These are phyloP conservation scores for Stictocephala bisonia DNA, from an alignment of 2,888 invertebrate species.

Conservation along the genomic window DNA sequence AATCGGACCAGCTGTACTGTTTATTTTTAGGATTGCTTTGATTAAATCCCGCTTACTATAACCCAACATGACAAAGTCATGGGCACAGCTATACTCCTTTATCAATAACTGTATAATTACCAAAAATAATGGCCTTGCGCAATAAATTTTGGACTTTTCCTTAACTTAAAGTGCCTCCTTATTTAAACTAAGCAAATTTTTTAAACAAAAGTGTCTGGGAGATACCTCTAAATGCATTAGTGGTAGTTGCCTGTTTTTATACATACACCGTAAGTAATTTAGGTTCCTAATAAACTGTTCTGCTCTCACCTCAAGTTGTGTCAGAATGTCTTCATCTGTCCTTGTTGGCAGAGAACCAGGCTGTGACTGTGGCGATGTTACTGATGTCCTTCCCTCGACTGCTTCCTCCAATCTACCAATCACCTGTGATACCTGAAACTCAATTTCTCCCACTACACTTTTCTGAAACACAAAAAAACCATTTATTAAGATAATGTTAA, in stretches of 20 bases:
- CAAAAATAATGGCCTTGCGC: too few species aligned
- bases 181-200: background rate
- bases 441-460: conserved; percentile 65
- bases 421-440: conserved; percentile 79
- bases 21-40: too few species aligned
- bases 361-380: conserved; percentile 13
- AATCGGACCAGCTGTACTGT: too few species aligned
- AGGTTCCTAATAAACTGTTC: background rate
- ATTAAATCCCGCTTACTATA: too few species aligned
- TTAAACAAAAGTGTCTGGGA: too few species aligned
- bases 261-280: too few species aligned
- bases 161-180: background rate
- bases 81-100: too few species aligned
- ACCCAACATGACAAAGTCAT: too few species aligned
- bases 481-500: background rate
- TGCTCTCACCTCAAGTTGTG: conserved; percentile 34
- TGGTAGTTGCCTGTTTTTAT: too few species aligned
- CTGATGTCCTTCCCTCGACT: conserved; percentile 59
- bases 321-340: conserved; percentile 33
- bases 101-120: too few species aligned
- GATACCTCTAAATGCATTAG: too few species aligned
- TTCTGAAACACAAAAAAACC: conserved; percentile 50
- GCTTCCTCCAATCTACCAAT: conserved; percentile 77
- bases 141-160: too few species aligned
- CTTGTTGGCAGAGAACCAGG: conserved; percentile 10